Base-by-base conservation (phyloP, 2,888 invertebrate genomes). In the Euspilapteryx auroguttella region DNA sequence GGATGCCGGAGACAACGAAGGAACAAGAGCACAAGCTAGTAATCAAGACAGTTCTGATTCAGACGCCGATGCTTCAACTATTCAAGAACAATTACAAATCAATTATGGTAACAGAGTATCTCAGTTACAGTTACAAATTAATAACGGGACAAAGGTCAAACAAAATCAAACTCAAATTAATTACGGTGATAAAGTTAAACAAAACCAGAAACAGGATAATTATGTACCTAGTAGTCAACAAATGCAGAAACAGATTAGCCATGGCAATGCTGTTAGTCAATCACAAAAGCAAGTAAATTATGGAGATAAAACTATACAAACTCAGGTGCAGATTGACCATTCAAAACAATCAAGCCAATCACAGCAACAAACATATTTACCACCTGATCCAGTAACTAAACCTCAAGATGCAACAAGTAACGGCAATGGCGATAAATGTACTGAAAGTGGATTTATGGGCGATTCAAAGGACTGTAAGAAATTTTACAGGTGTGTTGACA, bases 401-500 rank as follows among this genome's bases (percentile, higher is more conserved):
- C 12, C 15, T 13, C 15, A 27, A 12, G 23, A 23, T 20, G 12
- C 11, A 11, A 9, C 6, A 12, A 28, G 8, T 2, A 30, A 34
- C 31, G 31, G 29, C 21, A 22, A 7, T 10, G 28, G 14, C n/a
- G 36, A 32, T 14, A 24, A 38, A 32, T 64, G 63, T 21, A 43
- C 32, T 28, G 43, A 45, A 33, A 82, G 79, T 49, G 86, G 86
- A 20, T 87, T 83, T 43, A 78, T 80, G 44, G 78, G 81, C 45
- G 57, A 55, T 40, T 27, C 40, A 32, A 44, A 62, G 12, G 73
- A 85, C 40, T 86, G 86, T 39, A 77, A 63, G 32, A 85, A 81
- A 43, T 87, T 86, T 55, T 84, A 83, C 39, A 69, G 85, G 36
- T 86, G 86, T 44, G 82, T 85, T 0, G 56, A 61, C 32, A 61